Base-by-base conservation (phyloP, 2,888 invertebrate genomes). In the Nycteola revayana region DNA sequence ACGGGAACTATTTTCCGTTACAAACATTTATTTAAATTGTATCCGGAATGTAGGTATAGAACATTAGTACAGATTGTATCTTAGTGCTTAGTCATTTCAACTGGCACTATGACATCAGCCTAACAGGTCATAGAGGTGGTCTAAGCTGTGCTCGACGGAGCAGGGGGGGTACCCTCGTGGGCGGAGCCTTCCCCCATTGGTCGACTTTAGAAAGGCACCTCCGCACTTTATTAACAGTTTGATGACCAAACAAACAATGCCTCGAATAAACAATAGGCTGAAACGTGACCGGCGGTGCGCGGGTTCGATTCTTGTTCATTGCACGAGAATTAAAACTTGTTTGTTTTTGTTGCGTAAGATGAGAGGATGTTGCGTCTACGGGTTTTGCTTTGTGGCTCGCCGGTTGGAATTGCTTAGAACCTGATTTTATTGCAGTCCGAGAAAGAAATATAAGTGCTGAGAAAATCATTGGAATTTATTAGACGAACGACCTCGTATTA, bases 231-330 rank as follows among this genome's bases (percentile, higher is more conserved):
- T 49, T 56, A 60, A 41, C 42, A 28, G 36, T 45, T 41, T 43
- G 54, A 50, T 48, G 60, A 62, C 59, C 62, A 59, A 42, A 49
- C 44, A 40, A 62, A 62, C 55, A 54, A 62, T 52, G 42, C 43
- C 40, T 53, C 36, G 55, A 44, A 49, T 55, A 59, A 70, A 75
- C 74, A 75, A 76, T 70, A 56, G 59, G 37, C 36, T 63, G 73
- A 59, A 74, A 75, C 69, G 67, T 72, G 74, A 75, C 62, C 73
- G 60, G 31, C 33, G 44, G 51, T 52, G 49, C 52, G 45, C 51
- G 48, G 51, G 49, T 48, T 51, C 58, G 40, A 58, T 63, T 62
- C 57, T 54, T 58, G 62, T 55, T 62, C 31, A 56, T 52, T 51
- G 42, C 52, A 51, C 50, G 52, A 58, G 32, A 38, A 44, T 49